These are phyloP conservation scores for Drosophila nikananu DNA, from an alignment of 1,140 invertebrate genomes.

Conservation along the genomic window DNA sequence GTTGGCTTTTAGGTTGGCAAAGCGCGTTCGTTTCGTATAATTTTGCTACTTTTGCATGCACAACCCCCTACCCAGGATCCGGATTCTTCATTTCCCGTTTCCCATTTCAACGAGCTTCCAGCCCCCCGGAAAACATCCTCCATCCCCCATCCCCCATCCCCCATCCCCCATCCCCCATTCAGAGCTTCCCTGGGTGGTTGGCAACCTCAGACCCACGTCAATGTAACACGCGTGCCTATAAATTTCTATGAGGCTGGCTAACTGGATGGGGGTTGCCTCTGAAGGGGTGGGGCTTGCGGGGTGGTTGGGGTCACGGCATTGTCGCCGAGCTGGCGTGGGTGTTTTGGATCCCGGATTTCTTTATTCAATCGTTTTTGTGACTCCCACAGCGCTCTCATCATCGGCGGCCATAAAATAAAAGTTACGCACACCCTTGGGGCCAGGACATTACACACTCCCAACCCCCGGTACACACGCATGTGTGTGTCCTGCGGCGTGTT, in stretches of 20 bases:
- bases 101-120: not conserved
- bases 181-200: not conserved
- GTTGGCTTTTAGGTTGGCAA: constrained; percentile 32
- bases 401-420: constrained; percentile 84
- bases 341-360: constrained; percentile 57
- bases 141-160: not conserved
- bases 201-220: constrained; percentile 46
- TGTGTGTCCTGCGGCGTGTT: constrained; percentile 34
- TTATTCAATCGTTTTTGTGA: constrained; percentile 82
- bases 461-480: not conserved
- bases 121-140: constrained; percentile 8
- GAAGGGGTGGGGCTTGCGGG: constrained; percentile 3
- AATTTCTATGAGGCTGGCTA: constrained; percentile 59
- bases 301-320: constrained; percentile 32
- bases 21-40: constrained; percentile 57
- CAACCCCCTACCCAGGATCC: constrained; percentile 9
- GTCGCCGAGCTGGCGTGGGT: constrained; percentile 49
- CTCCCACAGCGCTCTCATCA: constrained; percentile 77
- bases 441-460: constrained; percentile 59
- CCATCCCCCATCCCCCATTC: constrained; percentile 1
- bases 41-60: constrained; percentile 61
- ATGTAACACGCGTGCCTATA: constrained; percentile 72
- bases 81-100: constrained; percentile 16
- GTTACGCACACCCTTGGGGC: constrained; percentile 81
- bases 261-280: not conserved